Base-by-base conservation (phyloP, 2,797 vertebrate species). In the Poecilia velifera region DNA sequence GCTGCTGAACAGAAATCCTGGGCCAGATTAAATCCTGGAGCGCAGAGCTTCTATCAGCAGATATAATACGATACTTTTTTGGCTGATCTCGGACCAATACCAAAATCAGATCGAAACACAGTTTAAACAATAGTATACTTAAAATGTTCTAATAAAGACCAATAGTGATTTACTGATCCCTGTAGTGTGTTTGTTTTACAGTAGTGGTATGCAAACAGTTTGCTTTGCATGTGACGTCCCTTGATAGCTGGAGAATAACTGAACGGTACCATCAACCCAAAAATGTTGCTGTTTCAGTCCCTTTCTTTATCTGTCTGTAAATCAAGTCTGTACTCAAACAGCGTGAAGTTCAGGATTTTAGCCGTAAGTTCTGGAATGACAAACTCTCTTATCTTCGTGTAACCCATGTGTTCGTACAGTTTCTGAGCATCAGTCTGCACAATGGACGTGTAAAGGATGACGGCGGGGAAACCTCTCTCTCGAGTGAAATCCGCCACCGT, bases 331-430 rank as follows among this genome's bases (percentile, higher is more conserved):
- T 97, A 98, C 57, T 94, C 94, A 0, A 96, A 57, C 76, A 97
- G 25, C 1, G 85, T 94, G 82, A 97, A 97, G 93, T 95, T 95
- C 0, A 85, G 57, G 73, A 97, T 3, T 74, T 82, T 91, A 73
- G 90, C 88, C 0, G 84, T 0, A 0, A 94, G 6, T 2, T 91
- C 92, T 2, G 96, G 96, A 0, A 87, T 0, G 0, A 87, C 55
- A 46, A 81, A 87, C 79, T 94, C 14, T 1, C 90, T 47, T 3
- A 93, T 89, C 88, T 70, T 96, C 6, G 80, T 55, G 83, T 93
- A 98, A 5, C 97, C 97, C 81, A 96, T 76, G 72, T 84, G 79
- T 81, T 96, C 96, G 1, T 97, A 97, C 25, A 98, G 95, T 78
- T 82, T 92, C 87, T 96, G 96, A 0, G 96, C 97, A 0, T 95